phyloP scores from a whole-genome alignment of 2,797 vertebrate genomes.

The Cuniculus paca region DNA sequence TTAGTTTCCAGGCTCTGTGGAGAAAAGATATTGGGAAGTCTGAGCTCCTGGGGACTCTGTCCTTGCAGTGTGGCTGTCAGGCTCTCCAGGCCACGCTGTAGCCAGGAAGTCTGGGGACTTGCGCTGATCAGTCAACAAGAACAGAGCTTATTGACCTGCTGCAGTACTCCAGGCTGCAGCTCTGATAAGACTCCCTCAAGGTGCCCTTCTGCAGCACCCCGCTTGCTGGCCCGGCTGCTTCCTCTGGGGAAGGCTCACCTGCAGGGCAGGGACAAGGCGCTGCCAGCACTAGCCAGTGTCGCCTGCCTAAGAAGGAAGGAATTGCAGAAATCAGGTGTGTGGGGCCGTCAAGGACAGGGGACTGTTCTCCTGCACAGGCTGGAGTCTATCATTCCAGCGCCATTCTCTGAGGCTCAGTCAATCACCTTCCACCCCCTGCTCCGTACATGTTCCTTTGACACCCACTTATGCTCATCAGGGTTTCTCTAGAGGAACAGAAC shows the following conservation, averaged over 20 bases:
- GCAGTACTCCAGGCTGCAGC: background rate
- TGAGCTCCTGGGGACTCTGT: background rate
- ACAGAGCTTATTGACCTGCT: background rate
- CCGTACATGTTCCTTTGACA: background rate
- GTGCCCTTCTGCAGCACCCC: background rate
- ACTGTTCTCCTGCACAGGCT: background rate
- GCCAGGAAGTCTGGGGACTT: background rate
- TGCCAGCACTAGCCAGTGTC: background rate
- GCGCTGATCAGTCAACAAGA: background rate
- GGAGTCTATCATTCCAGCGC: background rate
- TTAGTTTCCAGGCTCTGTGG: background rate
- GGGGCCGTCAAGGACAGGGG: background rate
- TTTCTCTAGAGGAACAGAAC: background rate
- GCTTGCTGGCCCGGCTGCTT: background rate
- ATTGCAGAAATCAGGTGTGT: background rate
- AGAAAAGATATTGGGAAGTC: conserved; percentile 22
- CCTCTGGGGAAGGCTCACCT: background rate
- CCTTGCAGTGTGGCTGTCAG: background rate
- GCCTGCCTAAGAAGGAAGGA: background rate
- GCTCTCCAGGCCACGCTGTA: background rate
- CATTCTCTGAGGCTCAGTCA: background rate
- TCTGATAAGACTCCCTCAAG: background rate
- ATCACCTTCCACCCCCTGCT: background rate
- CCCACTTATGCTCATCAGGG: no score
- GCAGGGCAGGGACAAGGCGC: background rate